These are phyloP conservation scores for Megalonaias nervosa DNA, from an alignment of 1,140 invertebrate genomes.

Conservation along the genomic window DNA sequence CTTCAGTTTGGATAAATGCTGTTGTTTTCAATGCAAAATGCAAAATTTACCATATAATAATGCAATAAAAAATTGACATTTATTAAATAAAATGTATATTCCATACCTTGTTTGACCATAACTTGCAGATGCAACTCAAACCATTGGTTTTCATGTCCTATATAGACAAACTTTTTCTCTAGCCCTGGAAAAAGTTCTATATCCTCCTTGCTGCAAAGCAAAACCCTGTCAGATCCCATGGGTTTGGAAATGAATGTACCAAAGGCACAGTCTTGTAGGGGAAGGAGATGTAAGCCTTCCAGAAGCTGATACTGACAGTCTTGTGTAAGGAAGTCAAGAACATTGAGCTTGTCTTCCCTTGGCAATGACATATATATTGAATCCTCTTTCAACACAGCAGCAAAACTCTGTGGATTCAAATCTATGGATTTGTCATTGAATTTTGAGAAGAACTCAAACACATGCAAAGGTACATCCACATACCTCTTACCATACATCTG, in stretches of 20 bases:
- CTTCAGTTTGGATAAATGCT: not conserved
- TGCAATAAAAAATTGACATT: not conserved
- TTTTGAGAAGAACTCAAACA: too few species aligned
- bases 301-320: not conserved
- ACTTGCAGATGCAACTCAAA: not conserved
- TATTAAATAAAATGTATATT: not conserved
- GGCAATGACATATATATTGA: too few species aligned
- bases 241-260: not conserved
- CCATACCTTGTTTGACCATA: not conserved
- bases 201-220: not conserved
- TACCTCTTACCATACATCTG: too few species aligned
- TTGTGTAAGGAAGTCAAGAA: not conserved
- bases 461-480: too few species aligned
- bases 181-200: constrained; percentile 1
- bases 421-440: too few species aligned
- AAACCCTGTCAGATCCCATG: not conserved
- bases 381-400: not conserved
- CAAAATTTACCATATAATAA: not conserved
- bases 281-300: not conserved
- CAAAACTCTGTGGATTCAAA: not conserved
- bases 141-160: not conserved
- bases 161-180: constrained; percentile 1
- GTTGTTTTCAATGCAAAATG: not conserved
- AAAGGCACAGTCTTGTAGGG: not conserved
- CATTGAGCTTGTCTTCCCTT: not conserved